phyloP scores from a whole-genome alignment of 1,140 invertebrate species.

The Cyclina sinensis region DNA sequence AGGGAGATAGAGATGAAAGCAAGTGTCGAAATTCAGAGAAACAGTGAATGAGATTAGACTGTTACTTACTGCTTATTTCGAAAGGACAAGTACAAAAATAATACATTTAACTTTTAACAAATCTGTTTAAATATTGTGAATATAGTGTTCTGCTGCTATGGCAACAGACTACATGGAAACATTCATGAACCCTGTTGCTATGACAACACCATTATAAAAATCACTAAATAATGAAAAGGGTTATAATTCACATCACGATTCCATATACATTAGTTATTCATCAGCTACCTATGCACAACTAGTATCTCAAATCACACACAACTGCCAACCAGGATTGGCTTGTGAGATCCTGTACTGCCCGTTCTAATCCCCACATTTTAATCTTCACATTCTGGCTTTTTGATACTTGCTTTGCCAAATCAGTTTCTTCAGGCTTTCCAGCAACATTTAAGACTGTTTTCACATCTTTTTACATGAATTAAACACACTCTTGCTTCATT shows the following conservation, averaged over 20 bases:
- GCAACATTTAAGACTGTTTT: no score
- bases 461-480: no score
- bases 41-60: neutral
- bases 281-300: neutral
- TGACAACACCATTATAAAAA: conserved; percentile 1
- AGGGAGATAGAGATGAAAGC: no score
- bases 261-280: conserved; percentile 16
- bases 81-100: conserved; percentile 13
- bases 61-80: neutral
- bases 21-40: no score
- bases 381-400: no score
- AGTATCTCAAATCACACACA: neutral
- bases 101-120: conserved; percentile 27
- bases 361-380: no score
- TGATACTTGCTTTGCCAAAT: no score
- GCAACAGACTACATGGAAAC: neutral
- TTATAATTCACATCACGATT: conserved; percentile 43
- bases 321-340: no score
- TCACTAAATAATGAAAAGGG: neutral
- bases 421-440: no score
- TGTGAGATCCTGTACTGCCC: no score
- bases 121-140: conserved; percentile 67
- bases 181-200: neutral
- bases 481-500: no score
- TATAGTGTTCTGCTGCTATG: conserved; percentile 22